Base-by-base conservation (phyloP, 1,140 invertebrate species). In the Rhyzopertha dominica region DNA sequence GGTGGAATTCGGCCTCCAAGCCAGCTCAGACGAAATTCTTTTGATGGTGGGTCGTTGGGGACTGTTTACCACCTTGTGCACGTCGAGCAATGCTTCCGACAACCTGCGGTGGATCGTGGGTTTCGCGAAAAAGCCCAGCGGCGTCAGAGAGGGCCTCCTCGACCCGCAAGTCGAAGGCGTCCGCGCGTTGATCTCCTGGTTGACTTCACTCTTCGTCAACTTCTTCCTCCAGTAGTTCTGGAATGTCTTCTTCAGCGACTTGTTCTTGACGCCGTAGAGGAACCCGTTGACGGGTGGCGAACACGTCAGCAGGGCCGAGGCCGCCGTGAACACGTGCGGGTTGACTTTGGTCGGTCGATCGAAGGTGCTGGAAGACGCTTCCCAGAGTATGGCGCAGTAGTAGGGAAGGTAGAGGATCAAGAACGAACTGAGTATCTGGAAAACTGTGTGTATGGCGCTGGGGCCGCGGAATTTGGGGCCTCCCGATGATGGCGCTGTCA, bases 161-260 rank as follows among this genome's bases (percentile, higher is more conserved):
- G 84, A 87, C 1, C 82, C 82, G 38, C 82, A 84, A 1, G 77
- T 80, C 25, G 81, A 84, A 4, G 85, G 84, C 2, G 84, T 87
- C 47, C 85, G 70, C 3, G 84, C 84, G 61, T 86, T 82, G 42
- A 85, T 85, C 62, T 85, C 83, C 61, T 84, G 80, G 49, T 84
- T 81, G 22, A 87, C 73, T 60, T 87, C 84, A 51, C 79, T 82
- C 59, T 85, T 85, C 1, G 82, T 85, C 62, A 85, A 76, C 65
- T 86, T 78, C 67, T 87, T 86, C n/a, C 85, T 70, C 74, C 82
- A 80, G 59, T 87, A 87, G 55, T 87, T 87, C 51, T 82, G 74
- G 42, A 89, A 78, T 20, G 83, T 82, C 59, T 82, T 79, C 48
- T 78, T 71, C 9, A 85, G 62, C 0, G 74, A 74, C 65, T 80